A percentile compares a stretch with the other conserved stretches of the same genome.
Conservation (phyloP, 2,113 vertebrate species). For the Syrrhaptes paradoxus region DNA sequence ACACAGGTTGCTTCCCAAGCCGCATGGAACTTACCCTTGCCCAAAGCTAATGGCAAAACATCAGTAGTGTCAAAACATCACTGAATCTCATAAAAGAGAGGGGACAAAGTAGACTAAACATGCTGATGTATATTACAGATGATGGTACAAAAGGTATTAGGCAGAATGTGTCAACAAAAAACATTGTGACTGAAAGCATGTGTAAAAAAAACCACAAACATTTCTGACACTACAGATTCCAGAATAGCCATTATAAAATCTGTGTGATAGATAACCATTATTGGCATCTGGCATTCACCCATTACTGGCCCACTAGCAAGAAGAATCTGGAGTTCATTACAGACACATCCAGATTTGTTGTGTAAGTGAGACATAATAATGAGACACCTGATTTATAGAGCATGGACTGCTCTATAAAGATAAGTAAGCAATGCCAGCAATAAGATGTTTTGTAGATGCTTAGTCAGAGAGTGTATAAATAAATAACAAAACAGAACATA, state of each 20-base stretch:
- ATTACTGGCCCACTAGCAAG: not conserved
- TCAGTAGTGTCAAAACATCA: not conserved
- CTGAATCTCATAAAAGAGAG: not conserved
- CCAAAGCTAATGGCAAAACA: not conserved
- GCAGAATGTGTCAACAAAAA: not conserved
- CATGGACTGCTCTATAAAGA: not conserved
- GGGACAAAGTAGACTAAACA: not conserved
- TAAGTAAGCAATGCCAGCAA: not conserved
- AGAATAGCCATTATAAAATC: not conserved
- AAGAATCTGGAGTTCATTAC: not conserved
- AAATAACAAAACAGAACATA: not conserved
- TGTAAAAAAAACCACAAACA: not conserved
- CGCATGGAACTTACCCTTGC: accelerated
- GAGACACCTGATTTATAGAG: not conserved
- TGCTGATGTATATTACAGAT: not conserved
- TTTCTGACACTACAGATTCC: not conserved
- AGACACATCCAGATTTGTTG: not conserved
- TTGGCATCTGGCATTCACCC: not conserved
- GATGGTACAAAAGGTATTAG: not conserved
- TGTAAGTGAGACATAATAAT: not conserved
- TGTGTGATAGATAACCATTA: not conserved
- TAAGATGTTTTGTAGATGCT: not conserved
- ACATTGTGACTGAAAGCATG: not conserved
- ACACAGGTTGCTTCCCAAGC: not conserved
- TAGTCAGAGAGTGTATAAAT: not conserved